Evolutionary conservation across 2,113 vertebrate species (phyloP).

Genomic region (Anas platyrhynchos): DNA sequence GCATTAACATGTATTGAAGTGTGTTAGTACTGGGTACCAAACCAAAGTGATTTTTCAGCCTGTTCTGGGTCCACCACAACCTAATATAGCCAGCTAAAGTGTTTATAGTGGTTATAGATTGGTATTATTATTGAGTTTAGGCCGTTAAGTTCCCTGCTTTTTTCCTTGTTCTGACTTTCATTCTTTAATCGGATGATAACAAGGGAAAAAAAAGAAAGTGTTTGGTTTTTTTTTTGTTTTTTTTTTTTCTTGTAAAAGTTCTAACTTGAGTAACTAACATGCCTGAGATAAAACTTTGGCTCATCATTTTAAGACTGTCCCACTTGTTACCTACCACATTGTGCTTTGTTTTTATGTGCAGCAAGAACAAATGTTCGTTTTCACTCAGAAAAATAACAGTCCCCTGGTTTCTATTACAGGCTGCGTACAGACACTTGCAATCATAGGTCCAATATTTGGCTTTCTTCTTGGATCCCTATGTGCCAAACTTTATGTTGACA

Average conservation of each 20-base stretch:
- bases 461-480: constrained; percentile 92
- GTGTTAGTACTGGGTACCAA: background rate
- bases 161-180: background rate
- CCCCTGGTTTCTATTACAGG: constrained; percentile 73
- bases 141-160: background rate
- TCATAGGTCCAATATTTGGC: constrained; percentile 93
- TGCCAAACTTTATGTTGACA: constrained; percentile 92
- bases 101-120: background rate
- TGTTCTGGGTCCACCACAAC: background rate
- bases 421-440: constrained; percentile 89
- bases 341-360: background rate
- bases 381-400: background rate
- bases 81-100: background rate
- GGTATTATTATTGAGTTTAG: background rate
- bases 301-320: background rate
- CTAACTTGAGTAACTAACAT: background rate
- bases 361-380: background rate
- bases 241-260: background rate
- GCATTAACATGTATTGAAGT: background rate
- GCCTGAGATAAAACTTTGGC: background rate
- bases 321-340: background rate
- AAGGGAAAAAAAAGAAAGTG: background rate
- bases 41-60: background rate
- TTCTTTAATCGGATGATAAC: background rate
- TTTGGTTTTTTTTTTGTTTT: background rate